Evolutionary conservation across 2,797 vertebrate species (phyloP), one percentile per base, ranked within the genome.

Genomic region (Bradypodion pumilum): DNA sequence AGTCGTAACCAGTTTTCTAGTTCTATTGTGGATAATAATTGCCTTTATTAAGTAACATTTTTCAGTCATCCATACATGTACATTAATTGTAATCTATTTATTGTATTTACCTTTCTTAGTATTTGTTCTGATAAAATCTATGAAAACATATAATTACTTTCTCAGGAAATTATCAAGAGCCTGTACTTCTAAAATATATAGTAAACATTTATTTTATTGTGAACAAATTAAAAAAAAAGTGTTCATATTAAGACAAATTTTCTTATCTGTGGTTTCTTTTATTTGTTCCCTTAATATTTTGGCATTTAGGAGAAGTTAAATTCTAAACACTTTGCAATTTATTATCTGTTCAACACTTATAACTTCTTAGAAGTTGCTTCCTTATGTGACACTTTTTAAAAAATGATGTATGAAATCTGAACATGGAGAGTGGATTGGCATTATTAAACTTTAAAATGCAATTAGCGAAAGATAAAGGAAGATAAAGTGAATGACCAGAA

Each of bases 81-180:
- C n/a, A n/a, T n/a, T n/a, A 63, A 35, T 44, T 59, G 40, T 78
- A 82, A 86, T 83, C 74, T 90, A 7, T 92, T 90, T 91, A 89
- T 83, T 52, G 70, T 87, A 79, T 70, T 91, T 84, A 68, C 59
- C 87, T 83, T 91, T 90, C 87, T 82, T 82, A 89, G 87, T 92
- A 91, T 87, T 92, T 89, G 86, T 66, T 85, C 27, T 87, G 74
- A 37, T 59, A 90, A 90, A 62, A 82, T 52, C 69, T 91, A 89
- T 62, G 86, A 78, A 87, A 85, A 59, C 76, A 4, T 49, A 86
- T 92, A 94, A 92, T 88, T 91, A 89, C 89, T 87, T 79, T 89
- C 73, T 63, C 2, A 82, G 90, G 85, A 93, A 90, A 89, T 86
- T 90, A 91, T 87, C 63, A 81, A 62, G 49, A 87, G 80, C 78